These are phyloP conservation scores for Periplaneta americana DNA, from an alignment of 1,140 invertebrate genomes.

Conservation along the genomic window DNA sequence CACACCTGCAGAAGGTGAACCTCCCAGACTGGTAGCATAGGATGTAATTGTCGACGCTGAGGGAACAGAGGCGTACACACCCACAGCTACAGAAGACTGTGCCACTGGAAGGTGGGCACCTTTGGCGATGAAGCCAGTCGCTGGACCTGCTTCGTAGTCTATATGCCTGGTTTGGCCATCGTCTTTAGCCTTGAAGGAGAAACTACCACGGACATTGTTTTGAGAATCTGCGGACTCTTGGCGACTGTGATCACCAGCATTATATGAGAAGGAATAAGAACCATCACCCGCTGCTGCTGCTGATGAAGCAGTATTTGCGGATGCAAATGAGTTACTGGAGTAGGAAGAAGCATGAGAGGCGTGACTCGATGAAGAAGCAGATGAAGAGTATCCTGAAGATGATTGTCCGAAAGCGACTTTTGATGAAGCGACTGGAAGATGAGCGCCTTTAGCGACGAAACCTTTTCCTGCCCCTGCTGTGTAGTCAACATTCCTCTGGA, in stretches of 20 bases:
- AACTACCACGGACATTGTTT: constrained; percentile 26
- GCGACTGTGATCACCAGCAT: constrained; percentile 23
- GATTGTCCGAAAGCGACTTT: not conserved
- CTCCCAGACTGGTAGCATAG: not conserved
- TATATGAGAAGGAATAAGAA: constrained; percentile 27
- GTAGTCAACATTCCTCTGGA: constrained; percentile 23
- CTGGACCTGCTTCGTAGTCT: constrained; percentile 18
- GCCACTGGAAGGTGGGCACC: constrained; percentile 14
- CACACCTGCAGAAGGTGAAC: not conserved
- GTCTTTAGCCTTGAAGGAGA: constrained; percentile 22
- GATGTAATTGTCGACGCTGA: not conserved
- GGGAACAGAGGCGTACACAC: not conserved
- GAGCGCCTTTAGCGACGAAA: constrained; percentile 21
- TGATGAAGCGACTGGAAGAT: not conserved
- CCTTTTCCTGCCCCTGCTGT: constrained; percentile 23
- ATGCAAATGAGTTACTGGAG: not conserved
- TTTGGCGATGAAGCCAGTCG: constrained; percentile 17
- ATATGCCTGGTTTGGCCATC: constrained; percentile 10
- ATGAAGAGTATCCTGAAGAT: not conserved
- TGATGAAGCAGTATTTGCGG: not conserved
- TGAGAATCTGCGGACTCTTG: constrained; percentile 24
- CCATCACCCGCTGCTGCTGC: constrained; percentile 11
- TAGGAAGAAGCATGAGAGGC: not conserved
- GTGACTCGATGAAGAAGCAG: not conserved
- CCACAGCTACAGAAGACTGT: not conserved